A percentile compares a stretch with the other conserved stretches of the same genome.
phyloP scores from a whole-genome alignment of 2,888 invertebrate species.

The Lasioglossum vierecki region DNA sequence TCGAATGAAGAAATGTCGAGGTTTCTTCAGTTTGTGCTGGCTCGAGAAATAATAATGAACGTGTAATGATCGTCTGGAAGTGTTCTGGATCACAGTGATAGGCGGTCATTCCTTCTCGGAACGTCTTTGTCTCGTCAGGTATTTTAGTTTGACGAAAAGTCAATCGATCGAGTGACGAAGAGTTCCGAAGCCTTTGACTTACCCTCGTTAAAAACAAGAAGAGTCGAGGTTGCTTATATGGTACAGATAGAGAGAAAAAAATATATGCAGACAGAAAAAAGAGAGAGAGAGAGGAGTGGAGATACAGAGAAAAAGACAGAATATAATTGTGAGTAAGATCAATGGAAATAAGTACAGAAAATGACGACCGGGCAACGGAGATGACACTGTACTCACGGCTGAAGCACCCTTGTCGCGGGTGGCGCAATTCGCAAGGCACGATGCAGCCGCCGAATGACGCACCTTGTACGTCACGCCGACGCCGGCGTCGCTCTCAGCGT shows the following conservation, averaged over 20 bases:
- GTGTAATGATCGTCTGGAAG: not conserved
- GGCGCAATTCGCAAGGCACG: conserved; percentile 83
- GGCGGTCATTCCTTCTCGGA: not conserved
- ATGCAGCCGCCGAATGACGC: conserved; percentile 83
- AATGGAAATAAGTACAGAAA: conserved; percentile 9
- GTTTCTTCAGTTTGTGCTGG: not conserved
- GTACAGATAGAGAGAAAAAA: not conserved
- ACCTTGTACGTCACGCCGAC: conserved; percentile 89
- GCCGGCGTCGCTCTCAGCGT: conserved; percentile 85
- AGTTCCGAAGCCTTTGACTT: not conserved
- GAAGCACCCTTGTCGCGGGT: conserved; percentile 82
- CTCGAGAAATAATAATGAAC: not conserved
- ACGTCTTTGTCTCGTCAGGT: not conserved
- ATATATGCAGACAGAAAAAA: not conserved
- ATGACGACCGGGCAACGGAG: conserved; percentile 60
- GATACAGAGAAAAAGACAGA: conserved; percentile 45
- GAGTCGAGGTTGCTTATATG: not conserved
- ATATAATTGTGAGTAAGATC: conserved; percentile 41
- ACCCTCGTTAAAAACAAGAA: not conserved
- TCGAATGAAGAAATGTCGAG: too few relatives aligned
- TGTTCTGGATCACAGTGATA: not conserved
- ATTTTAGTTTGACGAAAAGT: not conserved
- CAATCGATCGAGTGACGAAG: not conserved
- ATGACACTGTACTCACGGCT: conserved; percentile 81
- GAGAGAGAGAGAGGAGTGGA: not conserved